phyloP scores from a whole-genome alignment of 2,888 invertebrate genomes.

The Belgica antarctica region DNA sequence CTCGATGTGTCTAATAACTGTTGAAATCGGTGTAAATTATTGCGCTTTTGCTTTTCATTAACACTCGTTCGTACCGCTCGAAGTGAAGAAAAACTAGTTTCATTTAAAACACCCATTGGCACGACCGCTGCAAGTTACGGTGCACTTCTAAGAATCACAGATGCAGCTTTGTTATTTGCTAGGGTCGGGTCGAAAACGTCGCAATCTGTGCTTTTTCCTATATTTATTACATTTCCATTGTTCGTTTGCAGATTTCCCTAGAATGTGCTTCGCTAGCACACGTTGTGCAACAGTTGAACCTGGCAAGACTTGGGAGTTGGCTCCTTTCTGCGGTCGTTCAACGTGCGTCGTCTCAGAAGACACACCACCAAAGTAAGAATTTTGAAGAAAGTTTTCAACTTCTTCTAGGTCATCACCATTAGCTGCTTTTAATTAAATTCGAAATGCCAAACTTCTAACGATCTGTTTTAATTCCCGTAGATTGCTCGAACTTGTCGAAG shows the following conservation, averaged over 20 bases:
- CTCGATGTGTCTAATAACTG: background rate
- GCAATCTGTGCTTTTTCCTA: background rate
- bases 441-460: background rate
- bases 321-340: slow-evolving; percentile 88
- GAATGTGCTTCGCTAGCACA: slow-evolving; percentile 87
- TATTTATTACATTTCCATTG: slow-evolving; percentile 5
- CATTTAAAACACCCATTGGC: too few relatives aligned
- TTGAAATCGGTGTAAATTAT: slow-evolving; percentile 7
- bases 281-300: slow-evolving; percentile 84
- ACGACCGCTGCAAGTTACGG: too few relatives aligned
- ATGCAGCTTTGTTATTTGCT: too few relatives aligned
- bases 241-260: slow-evolving; percentile 71
- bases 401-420: too few relatives aligned
- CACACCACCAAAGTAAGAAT: slow-evolving; percentile 59
- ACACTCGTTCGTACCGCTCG: background rate
- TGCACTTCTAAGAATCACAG: background rate
- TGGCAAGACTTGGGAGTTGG: slow-evolving; percentile 78
- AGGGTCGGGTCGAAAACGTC: too few relatives aligned
- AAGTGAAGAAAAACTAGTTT: background rate
- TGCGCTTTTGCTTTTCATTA: background rate
- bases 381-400: background rate
- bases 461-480: too few relatives aligned
- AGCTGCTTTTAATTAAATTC: slow-evolving; percentile 16
- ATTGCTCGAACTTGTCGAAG: slow-evolving; percentile 79
- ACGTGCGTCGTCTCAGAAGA: slow-evolving; percentile 81